These are phyloP conservation scores for Coleophora flavipennella DNA, from an alignment of 2,888 invertebrate genomes.

Conservation along the genomic window DNA sequence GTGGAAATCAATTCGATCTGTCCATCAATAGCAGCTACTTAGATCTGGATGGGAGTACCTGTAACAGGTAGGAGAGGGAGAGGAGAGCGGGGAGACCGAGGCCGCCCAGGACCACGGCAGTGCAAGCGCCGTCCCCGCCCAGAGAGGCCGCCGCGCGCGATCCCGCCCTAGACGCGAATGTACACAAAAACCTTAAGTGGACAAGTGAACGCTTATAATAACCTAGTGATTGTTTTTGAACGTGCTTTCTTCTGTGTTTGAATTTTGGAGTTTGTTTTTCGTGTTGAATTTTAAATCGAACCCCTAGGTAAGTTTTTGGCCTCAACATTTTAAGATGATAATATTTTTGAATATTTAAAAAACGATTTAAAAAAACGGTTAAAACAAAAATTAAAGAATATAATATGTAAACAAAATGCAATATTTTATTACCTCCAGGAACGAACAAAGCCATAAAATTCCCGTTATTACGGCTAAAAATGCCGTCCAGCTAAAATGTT, in stretches of 20 bases:
- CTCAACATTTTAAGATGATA: too few relatives aligned
- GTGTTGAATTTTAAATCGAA: background rate
- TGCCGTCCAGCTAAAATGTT: too few relatives aligned
- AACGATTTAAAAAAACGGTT: too few relatives aligned
- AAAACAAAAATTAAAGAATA: background rate
- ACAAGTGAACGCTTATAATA: constrained; percentile 27
- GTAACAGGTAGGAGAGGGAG: constrained; percentile 50
- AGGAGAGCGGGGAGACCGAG: constrained; percentile 42
- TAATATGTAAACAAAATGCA: constrained; percentile 2
- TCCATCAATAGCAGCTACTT: constrained; percentile 67
- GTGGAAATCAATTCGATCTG: constrained; percentile 59
- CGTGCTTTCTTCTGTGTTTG: constrained; percentile 2
- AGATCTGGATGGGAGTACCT: constrained; percentile 55
- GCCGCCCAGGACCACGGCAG: constrained; percentile 30
- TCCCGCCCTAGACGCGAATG: constrained; percentile 22
- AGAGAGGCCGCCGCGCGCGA: constrained; percentile 39
- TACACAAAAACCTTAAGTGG: constrained; percentile 26
- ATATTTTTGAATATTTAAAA: too few relatives aligned
- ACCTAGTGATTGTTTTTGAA: constrained; percentile 11
- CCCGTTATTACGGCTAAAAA: too few relatives aligned
- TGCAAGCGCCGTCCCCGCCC: constrained; percentile 46
- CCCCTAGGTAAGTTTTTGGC: too few relatives aligned
- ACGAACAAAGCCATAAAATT: too few relatives aligned
- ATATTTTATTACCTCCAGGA: too few relatives aligned
- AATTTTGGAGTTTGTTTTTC: background rate